A percentile compares a stretch with the other conserved stretches of the same genome.
These are phyloP conservation scores for Lasioglossum vierecki DNA, from an alignment of 2,888 invertebrate genomes.

Conservation along the genomic window DNA sequence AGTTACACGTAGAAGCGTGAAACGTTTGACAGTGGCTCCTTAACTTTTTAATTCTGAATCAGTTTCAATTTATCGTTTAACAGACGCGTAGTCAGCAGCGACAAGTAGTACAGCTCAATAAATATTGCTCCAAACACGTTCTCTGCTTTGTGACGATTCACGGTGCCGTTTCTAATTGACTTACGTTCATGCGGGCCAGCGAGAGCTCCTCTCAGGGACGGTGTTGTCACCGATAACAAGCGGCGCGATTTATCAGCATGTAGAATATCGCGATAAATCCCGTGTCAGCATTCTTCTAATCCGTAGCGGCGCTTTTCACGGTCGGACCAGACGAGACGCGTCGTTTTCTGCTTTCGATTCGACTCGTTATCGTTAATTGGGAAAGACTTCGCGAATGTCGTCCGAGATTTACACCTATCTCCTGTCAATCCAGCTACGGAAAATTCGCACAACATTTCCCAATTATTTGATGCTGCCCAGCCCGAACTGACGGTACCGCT, in stretches of 20 bases:
- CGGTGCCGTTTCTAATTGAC: conserved; percentile 22
- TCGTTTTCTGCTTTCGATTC: conserved; percentile 32
- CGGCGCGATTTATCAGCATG: conserved; percentile 46
- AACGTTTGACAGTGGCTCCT: not conserved
- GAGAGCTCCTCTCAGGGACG: not conserved
- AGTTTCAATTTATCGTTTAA: not conserved
- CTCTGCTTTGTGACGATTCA: not conserved
- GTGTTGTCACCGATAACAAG: conserved; percentile 37
- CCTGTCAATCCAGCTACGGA: not conserved
- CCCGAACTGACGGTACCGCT: not conserved
- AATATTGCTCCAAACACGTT: not conserved
- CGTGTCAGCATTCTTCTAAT: conserved; percentile 44
- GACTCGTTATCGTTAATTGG: conserved; percentile 51
- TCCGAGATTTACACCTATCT: not conserved
- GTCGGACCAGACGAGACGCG: not conserved
- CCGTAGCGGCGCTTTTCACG: conserved; percentile 11
- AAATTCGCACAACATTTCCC: not conserved
- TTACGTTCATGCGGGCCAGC: not conserved
- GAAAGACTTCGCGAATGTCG: not conserved
- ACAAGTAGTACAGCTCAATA: not conserved
- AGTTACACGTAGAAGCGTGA: no score
- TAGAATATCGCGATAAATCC: conserved; percentile 22
- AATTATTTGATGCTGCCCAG: not conserved
- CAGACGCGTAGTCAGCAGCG: not conserved
- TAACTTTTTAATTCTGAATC: not conserved